Evolutionary conservation across 2,113 vertebrate species (phyloP).

Genomic region (Irena cyanogastra): DNA sequence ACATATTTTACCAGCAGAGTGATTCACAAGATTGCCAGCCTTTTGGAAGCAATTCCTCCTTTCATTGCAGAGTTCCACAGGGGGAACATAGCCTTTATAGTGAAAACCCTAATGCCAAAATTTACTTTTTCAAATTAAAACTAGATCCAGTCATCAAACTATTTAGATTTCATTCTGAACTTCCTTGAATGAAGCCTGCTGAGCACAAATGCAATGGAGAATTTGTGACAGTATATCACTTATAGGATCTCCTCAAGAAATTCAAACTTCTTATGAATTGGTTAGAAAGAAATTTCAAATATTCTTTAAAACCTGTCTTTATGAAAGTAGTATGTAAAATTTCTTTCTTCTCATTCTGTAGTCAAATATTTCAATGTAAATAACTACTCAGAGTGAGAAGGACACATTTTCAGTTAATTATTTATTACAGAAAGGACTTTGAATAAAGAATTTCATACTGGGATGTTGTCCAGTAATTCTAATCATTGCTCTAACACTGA

Average conservation of each 20-base stretch:
- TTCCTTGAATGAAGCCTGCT: neutral
- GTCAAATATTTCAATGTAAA: neutral
- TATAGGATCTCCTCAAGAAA: neutral
- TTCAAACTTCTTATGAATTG: neutral
- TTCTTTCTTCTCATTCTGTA: neutral
- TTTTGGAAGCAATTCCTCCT: conserved; percentile 16
- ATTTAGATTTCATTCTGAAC: neutral
- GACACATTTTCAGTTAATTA: neutral
- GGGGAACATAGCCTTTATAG: neutral
- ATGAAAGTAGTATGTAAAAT: neutral
- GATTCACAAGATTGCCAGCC: neutral
- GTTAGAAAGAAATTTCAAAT: neutral
- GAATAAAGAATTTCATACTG: neutral
- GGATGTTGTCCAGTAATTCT: neutral
- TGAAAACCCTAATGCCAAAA: conserved; percentile 1
- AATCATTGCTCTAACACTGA: neutral
- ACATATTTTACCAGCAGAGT: conserved; percentile 8
- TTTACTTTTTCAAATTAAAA: conserved; percentile 38
- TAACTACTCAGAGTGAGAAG: neutral
- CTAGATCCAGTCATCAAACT: neutral
- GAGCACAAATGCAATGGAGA: neutral
- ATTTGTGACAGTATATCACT: neutral
- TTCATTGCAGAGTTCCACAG: neutral
- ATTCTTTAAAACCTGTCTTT: neutral
- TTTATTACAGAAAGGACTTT: neutral